These are phyloP conservation scores for Alcis repandata DNA, from an alignment of 2,888 invertebrate species.

Conservation along the genomic window DNA sequence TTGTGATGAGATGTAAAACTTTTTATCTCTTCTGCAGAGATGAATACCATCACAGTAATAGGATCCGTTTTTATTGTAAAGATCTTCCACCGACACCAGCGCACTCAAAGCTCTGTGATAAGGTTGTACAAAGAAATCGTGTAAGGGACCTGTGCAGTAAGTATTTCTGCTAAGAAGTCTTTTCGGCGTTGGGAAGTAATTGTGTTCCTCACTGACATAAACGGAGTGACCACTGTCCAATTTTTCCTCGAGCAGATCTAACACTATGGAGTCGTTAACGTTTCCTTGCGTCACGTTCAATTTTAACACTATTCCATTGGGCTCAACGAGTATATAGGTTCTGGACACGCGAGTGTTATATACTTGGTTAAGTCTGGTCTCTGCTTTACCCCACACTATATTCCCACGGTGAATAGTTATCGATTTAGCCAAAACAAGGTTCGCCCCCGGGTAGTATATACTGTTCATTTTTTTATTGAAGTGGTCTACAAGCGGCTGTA, in stretches of 20 bases:
- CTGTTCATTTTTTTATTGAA: constrained; percentile 20
- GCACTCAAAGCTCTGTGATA: neutral
- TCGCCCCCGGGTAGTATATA: constrained; percentile 5
- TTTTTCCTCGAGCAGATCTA: constrained; percentile 13
- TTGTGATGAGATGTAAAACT: constrained; percentile 15
- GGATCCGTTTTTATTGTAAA: constrained; percentile 6
- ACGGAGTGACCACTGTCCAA: constrained; percentile 24
- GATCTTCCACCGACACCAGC: neutral
- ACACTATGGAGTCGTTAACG: neutral
- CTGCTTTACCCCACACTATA: neutral
- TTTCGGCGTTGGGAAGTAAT: neutral
- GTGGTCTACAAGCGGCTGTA: constrained; percentile 23
- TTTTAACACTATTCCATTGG: constrained; percentile 5
- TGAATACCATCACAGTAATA: constrained; percentile 18
- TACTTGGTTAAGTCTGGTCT: neutral
- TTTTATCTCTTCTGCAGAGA: neutral
- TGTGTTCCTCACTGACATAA: constrained; percentile 9
- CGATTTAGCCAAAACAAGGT: constrained; percentile 4
- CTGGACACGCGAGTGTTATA: neutral
- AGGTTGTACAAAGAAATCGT: neutral
- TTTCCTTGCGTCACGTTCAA: neutral
- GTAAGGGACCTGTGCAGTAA: constrained; percentile 22
- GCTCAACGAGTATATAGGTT: constrained; percentile 11
- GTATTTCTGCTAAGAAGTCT: constrained; percentile 2
- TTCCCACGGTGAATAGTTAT: neutral